Evolutionary conservation across 92 coral and sea anemone genomes (phyloP).

Genomic region (Desmophyllum pertusum): DNA sequence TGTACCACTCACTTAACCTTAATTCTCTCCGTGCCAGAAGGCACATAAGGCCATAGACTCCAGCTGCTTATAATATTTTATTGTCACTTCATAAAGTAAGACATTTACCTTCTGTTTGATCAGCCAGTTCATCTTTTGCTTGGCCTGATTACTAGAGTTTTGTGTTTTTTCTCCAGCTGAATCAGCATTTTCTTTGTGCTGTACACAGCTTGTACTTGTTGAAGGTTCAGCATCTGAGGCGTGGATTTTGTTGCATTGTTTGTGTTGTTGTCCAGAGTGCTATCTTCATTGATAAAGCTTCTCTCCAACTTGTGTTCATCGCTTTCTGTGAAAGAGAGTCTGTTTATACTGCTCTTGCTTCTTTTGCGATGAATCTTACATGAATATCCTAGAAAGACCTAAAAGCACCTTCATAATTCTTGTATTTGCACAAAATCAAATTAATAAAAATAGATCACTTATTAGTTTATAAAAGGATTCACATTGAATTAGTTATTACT

Average conservation of each 20-base stretch:
- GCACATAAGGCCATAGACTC: no score
- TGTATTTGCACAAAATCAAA: slow-evolving; percentile 66
- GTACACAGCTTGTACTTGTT: background rate
- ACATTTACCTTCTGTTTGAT: slow-evolving; percentile 10
- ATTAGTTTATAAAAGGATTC: no score
- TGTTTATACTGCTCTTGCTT: slow-evolving; percentile 59
- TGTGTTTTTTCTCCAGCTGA: background rate
- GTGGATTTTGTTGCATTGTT: background rate
- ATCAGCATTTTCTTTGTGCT: background rate
- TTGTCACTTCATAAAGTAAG: no score
- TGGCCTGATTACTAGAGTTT: background rate
- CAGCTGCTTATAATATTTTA: no score
- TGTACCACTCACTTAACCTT: no score
- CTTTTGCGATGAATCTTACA: slow-evolving; percentile 86
- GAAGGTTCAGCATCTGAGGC: background rate
- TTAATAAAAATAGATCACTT: background rate
- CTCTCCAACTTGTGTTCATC: slow-evolving; percentile 34
- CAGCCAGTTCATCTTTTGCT: background rate
- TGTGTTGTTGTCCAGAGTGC: background rate
- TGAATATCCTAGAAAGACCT: slow-evolving; percentile 86
- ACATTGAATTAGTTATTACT: no score
- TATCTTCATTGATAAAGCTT: slow-evolving; percentile 29
- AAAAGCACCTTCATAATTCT: slow-evolving; percentile 84
- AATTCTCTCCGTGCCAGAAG: no score
- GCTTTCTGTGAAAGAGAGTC: slow-evolving; percentile 72